Evolutionary conservation across 2,797 vertebrate species (phyloP).

Genomic region (Characodon lateralis): DNA sequence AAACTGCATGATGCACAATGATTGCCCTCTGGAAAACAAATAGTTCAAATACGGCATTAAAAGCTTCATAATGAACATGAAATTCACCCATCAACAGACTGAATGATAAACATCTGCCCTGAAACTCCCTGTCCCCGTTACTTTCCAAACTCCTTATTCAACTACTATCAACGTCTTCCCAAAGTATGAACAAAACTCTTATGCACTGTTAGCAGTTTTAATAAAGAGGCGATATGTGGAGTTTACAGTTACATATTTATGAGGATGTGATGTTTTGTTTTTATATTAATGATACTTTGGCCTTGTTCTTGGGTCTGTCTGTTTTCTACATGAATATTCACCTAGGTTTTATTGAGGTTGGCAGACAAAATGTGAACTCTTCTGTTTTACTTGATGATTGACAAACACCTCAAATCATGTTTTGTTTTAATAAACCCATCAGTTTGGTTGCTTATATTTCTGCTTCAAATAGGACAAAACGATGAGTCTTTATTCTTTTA

Average conservation of each 20-base stretch:
- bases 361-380: conserved; percentile 13
- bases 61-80: neutral
- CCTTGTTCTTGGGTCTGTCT: conserved; percentile 1
- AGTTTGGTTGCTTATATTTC: neutral
- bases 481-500: conserved; percentile 1
- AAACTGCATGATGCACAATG: neutral
- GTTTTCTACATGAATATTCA: conserved; percentile 14
- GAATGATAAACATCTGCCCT: neutral
- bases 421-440: conserved; percentile 42
- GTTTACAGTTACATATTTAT: conserved; percentile 38
- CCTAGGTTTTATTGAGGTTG: conserved; percentile 19
- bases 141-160: neutral
- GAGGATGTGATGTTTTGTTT: conserved; percentile 30
- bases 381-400: conserved; percentile 38
- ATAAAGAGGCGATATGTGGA: conserved; percentile 8
- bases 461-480: neutral
- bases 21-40: neutral
- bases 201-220: conserved; percentile 50
- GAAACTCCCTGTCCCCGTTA: neutral
- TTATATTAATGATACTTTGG: conserved; percentile 17
- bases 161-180: conserved; percentile 65
- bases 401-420: conserved; percentile 21
- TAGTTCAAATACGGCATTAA: neutral
- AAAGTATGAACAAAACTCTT: conserved; percentile 57
- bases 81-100: neutral